phyloP scores from a whole-genome alignment of 2,113 vertebrate species.

The Accipiter cooperii region DNA sequence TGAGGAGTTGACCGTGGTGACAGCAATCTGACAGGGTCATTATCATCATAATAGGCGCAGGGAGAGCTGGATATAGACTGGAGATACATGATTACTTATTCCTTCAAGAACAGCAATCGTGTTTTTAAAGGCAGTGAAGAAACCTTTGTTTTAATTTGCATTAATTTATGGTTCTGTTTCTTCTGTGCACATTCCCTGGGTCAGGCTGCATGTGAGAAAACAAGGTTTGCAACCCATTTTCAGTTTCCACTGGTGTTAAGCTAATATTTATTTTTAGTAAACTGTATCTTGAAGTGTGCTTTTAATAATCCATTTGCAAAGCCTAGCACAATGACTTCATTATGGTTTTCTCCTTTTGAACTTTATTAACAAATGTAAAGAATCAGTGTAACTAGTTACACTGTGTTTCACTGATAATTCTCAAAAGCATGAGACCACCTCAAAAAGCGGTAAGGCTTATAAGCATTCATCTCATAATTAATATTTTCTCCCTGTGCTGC shows the following conservation, averaged over 20 bases:
- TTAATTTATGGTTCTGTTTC: not conserved
- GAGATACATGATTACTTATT: not conserved
- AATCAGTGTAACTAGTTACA: not conserved
- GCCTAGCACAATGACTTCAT: not conserved
- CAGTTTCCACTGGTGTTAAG: conserved; percentile 11
- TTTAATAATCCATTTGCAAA: conserved; percentile 1
- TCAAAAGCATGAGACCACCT: not conserved
- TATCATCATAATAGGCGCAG: not conserved
- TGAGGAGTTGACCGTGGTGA: not conserved
- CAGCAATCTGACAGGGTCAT: not conserved
- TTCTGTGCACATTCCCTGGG: not conserved
- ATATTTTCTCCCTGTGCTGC: not conserved
- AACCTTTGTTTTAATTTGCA: not conserved
- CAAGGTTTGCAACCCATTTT: not conserved
- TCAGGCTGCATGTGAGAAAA: not conserved
- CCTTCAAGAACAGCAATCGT: not conserved
- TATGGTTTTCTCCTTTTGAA: not conserved
- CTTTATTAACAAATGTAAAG: not conserved
- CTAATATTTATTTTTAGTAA: conserved; percentile 40
- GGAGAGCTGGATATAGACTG: not conserved
- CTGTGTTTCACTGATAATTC: not conserved
- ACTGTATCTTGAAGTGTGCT: not conserved
- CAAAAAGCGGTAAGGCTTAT: not conserved
- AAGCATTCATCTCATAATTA: not conserved
- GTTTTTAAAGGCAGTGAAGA: not conserved